Conservation (phyloP, 2,888 invertebrate genomes). For the Agonopterix heracliana region DNA sequence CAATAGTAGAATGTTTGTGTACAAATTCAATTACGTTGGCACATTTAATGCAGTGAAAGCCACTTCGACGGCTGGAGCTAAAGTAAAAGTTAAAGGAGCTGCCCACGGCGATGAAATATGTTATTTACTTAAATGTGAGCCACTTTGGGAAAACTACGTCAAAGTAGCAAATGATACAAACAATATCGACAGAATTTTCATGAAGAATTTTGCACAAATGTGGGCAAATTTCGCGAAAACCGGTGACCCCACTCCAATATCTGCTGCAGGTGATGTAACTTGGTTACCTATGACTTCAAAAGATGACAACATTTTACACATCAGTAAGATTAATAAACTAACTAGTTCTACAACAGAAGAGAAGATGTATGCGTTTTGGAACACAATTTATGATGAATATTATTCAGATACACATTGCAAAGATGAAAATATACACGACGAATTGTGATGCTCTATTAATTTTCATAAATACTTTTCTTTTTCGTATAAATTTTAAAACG, state of each 20-base stretch:
- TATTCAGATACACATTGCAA: conserved; percentile 37
- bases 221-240: conserved; percentile 72
- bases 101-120: conserved; percentile 67
- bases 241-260: conserved; percentile 46
- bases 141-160: conserved; percentile 50
- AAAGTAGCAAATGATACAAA: conserved; percentile 28
- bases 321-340: conserved; percentile 38
- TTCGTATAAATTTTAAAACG: no score
- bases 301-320: conserved; percentile 35
- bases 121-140: conserved; percentile 65
- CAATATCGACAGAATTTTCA: conserved; percentile 47
- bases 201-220: conserved; percentile 50
- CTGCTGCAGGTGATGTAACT: conserved; percentile 25
- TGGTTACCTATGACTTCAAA: conserved; percentile 47
- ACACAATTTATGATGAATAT: conserved; percentile 42
- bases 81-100: conserved; percentile 50
- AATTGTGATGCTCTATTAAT: conserved; percentile 28
- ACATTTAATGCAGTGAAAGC: conserved; percentile 52
- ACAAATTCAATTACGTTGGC: conserved; percentile 67
- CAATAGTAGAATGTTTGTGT: conserved; percentile 43
- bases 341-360: conserved; percentile 34
- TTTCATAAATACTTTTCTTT: neutral
- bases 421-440: conserved; percentile 32
- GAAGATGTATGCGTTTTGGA: conserved; percentile 52
- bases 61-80: conserved; percentile 36